phyloP scores from a whole-genome alignment of 2,888 invertebrate species.

The Dryobota labecula region DNA sequence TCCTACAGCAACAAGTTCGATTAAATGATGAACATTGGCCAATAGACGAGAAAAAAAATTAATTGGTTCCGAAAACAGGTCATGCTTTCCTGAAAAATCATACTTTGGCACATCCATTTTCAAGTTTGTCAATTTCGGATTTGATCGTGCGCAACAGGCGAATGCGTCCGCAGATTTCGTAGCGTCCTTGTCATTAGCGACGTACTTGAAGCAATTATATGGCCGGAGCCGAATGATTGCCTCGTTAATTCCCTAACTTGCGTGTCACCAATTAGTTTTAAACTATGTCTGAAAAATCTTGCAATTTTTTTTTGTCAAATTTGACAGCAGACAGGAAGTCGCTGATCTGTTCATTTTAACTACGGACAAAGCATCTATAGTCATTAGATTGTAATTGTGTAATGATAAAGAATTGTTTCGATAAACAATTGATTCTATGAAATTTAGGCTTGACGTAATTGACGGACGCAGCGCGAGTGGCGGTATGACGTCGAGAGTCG shows the following conservation, averaged over 20 bases:
- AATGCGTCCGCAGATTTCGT: slow-evolving; percentile 71
- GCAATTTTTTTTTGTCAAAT: slow-evolving; percentile 41
- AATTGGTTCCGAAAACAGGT: not conserved
- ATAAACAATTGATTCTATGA: slow-evolving; percentile 70
- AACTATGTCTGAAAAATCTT: slow-evolving; percentile 37
- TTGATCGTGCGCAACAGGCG: slow-evolving; percentile 63
- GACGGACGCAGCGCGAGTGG: slow-evolving; percentile 74
- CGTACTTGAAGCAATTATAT: slow-evolving; percentile 73
- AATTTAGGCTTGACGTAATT: slow-evolving; percentile 74
- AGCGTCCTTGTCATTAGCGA: slow-evolving; percentile 76
- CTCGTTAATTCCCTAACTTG: slow-evolving; percentile 59
- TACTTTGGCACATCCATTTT: slow-evolving; percentile 42
- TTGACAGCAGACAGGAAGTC: slow-evolving; percentile 41
- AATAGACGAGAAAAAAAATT: no score
- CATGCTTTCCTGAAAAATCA: not conserved
- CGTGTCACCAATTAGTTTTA: slow-evolving; percentile 51
- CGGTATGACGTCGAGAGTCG: slow-evolving; percentile 67
- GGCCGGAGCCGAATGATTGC: slow-evolving; percentile 64
- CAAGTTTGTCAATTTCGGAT: slow-evolving; percentile 34
- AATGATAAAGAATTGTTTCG: slow-evolving; percentile 63
- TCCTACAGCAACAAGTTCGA: not conserved
- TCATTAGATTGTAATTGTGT: slow-evolving; percentile 53
- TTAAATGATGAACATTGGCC: not conserved
- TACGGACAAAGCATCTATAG: slow-evolving; percentile 33
- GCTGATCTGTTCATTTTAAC: slow-evolving; percentile 43